Evolutionary conservation across 2,888 invertebrate species (phyloP).

Genomic region (Pardosa pseudoannulata): DNA sequence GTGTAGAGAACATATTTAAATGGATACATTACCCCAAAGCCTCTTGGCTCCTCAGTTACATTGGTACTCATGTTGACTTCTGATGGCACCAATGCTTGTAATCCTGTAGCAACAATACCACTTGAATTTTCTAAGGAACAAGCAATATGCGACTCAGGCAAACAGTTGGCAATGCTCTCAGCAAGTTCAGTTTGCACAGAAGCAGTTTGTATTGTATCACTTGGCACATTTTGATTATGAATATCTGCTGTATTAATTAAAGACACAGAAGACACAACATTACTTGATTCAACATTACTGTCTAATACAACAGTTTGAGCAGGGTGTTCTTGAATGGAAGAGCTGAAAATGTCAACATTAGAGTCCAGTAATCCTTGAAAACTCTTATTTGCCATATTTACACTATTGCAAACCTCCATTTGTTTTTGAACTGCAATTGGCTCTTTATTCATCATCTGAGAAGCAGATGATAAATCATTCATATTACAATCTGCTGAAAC

Average conservation of each 20-base stretch:
- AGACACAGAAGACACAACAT: slow-evolving; percentile 14
- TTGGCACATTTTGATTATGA: slow-evolving; percentile 29
- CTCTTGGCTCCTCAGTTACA: slow-evolving; percentile 26
- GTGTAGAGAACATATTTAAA: no score
- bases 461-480: slow-evolving; percentile 1
- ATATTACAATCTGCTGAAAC: slow-evolving; percentile 25
- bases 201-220: slow-evolving; percentile 8
- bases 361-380: slow-evolving; percentile 36
- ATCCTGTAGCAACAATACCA: slow-evolving; percentile 20
- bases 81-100: slow-evolving; percentile 20
- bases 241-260: slow-evolving; percentile 22
- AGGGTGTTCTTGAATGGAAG: slow-evolving; percentile 29
- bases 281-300: not conserved
- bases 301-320: slow-evolving; percentile 20
- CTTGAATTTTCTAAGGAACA: slow-evolving; percentile 4
- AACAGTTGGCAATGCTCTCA: slow-evolving; percentile 17
- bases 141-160: slow-evolving; percentile 15
- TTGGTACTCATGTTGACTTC: not conserved
- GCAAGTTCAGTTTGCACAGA: slow-evolving; percentile 4
- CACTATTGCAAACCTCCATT: slow-evolving; percentile 2
- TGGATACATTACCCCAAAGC: slow-evolving; percentile 39
- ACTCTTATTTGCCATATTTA: not conserved
- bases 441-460: slow-evolving; percentile 8
- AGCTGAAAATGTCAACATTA: slow-evolving; percentile 28
- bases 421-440: not conserved